phyloP scores from a whole-genome alignment of 1,140 invertebrate species.

The Heterodera carotae region DNA sequence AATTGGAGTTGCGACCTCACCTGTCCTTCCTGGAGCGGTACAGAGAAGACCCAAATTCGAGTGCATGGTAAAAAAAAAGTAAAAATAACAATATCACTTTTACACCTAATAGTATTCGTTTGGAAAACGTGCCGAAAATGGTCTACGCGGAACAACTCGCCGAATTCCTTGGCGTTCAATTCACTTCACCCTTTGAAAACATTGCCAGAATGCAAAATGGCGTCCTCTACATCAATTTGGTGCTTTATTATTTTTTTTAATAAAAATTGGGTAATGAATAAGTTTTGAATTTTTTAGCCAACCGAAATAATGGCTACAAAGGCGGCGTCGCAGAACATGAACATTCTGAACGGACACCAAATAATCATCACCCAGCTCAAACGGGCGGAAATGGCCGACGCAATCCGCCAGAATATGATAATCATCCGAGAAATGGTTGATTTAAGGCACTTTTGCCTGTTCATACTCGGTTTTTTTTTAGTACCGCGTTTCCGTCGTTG shows the following conservation, averaged over 20 bases:
- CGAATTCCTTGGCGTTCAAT: conserved; percentile 27
- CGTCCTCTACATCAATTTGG: conserved; percentile 9
- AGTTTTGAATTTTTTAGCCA: conserved; percentile 1
- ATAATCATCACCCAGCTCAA: conserved; percentile 20
- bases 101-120: background rate
- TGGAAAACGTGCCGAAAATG: conserved; percentile 30
- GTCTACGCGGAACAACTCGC: conserved; percentile 19
- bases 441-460: background rate
- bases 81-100: background rate
- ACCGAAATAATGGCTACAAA: conserved; percentile 20
- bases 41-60: conserved; percentile 8
- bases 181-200: conserved; percentile 16
- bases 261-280: background rate
- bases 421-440: conserved; percentile 13
- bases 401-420: conserved; percentile 18
- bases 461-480: background rate
- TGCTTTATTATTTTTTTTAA: background rate
- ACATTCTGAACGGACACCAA: conserved; percentile 9
- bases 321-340: conserved; percentile 6
- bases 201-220: conserved; percentile 21
- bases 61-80: background rate
- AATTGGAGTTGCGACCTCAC: conserved; percentile 15
- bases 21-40: conserved; percentile 18
- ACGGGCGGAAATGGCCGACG: conserved; percentile 12
- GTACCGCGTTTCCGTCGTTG: conserved; percentile 11